These are phyloP conservation scores for Lasioglossum pauxillum DNA, from an alignment of 2,888 invertebrate genomes.

Conservation along the genomic window DNA sequence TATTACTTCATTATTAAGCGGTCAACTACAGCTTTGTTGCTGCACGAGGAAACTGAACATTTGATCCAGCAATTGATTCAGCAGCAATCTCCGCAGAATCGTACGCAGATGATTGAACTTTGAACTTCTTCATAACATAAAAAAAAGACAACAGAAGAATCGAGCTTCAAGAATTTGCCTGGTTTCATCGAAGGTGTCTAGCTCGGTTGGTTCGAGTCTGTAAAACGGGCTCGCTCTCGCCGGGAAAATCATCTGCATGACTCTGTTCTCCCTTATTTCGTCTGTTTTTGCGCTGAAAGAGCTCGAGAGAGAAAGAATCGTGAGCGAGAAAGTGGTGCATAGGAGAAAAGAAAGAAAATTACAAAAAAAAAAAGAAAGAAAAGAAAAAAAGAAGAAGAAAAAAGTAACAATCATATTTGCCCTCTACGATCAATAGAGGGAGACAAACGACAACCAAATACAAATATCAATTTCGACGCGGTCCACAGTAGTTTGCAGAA, in stretches of 20 bases:
- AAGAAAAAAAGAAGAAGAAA: not conserved
- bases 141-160: constrained; percentile 13
- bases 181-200: constrained; percentile 16
- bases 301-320: constrained; percentile 4
- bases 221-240: constrained; percentile 24
- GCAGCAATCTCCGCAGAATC: constrained; percentile 45
- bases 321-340: constrained; percentile 17
- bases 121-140: not conserved
- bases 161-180: not conserved
- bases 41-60: constrained; percentile 37
- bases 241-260: constrained; percentile 46
- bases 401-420: constrained; percentile 36
- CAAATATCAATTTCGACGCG: constrained; percentile 78
- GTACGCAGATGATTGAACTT: constrained; percentile 48
- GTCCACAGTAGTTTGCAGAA: constrained; percentile 81
- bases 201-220: constrained; percentile 5
- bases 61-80: constrained; percentile 22
- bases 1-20: constrained; percentile 54
- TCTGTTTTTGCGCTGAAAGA: constrained; percentile 51
- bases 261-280: constrained; percentile 30
- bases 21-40: constrained; percentile 55
- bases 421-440: constrained; percentile 30
- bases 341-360: not conserved
- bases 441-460: constrained; percentile 68
- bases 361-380: not conserved